phyloP scores from a whole-genome alignment of 2,797 vertebrate species.

The Sphaeramia orbicularis region DNA sequence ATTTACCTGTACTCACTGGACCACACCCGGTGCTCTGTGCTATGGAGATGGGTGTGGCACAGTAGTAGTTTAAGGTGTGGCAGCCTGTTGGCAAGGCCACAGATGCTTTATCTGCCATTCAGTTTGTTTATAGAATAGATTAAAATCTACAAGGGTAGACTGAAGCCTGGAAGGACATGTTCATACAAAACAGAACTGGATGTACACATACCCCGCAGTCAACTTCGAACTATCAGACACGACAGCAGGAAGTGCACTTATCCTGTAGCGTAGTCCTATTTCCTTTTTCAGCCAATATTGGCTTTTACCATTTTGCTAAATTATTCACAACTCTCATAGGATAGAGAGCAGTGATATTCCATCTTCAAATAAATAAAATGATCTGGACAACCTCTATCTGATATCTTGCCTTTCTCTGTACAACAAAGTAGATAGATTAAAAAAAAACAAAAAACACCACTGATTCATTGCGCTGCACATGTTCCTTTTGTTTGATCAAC shows the following conservation, averaged over 20 bases:
- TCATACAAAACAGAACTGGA: slow-evolving; percentile 2
- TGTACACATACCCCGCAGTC: background rate
- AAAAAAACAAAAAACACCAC: too few relatives aligned
- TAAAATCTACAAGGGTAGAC: background rate
- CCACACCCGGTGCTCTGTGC: slow-evolving; percentile 24
- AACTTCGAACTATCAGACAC: slow-evolving; percentile 22
- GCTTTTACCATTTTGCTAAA: background rate
- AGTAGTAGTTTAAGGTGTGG: slow-evolving; percentile 30
- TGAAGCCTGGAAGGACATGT: background rate
- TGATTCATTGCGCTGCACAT: too few relatives aligned
- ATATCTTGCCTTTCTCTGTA: too few relatives aligned
- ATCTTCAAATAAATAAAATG: too few relatives aligned
- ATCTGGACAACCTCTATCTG: too few relatives aligned
- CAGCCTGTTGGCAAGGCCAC: background rate
- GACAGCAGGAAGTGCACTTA: slow-evolving; percentile 55
- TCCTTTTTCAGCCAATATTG: slow-evolving; percentile 40
- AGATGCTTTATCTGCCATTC: background rate
- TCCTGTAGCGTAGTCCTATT: slow-evolving; percentile 35
- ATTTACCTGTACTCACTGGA: background rate
- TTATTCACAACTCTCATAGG: too few relatives aligned
- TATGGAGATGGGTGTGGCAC: background rate
- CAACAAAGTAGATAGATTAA: too few relatives aligned
- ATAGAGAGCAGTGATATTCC: too few relatives aligned
- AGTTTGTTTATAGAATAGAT: background rate
- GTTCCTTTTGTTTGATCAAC: too few relatives aligned